Evolutionary conservation across 2,113 vertebrate genomes (phyloP), one percentile per base, ranked within the genome.

Genomic region (Irena cyanogastra): DNA sequence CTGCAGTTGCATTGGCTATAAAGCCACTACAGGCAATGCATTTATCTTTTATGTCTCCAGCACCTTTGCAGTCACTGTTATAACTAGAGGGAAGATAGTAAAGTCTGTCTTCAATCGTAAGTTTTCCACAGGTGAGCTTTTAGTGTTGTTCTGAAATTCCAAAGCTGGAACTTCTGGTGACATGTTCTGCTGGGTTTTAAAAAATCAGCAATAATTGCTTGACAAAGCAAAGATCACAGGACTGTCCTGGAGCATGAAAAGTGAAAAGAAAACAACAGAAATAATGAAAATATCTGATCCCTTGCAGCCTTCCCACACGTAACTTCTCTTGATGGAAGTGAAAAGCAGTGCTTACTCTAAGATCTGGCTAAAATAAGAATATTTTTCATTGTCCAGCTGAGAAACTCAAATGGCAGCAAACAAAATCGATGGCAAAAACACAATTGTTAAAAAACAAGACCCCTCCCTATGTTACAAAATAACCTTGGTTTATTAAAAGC

Each of bases 401-500:
- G 74, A 85, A 89, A 72, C 37, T 56, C 37, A 79, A 95, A 39
- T 61, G 78, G 57, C 81, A 95, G 53, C 60, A 93, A 93, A 78
- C 44, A 78, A 93, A 91, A 87, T 52, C 66, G 24, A 86, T 3
- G 57, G 61, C 1, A 0, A 95, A 83, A 87, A n/a, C 31, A 41
- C 33, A 89, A 64, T 27, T 82, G 74, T 82, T 95, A 35, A 57
- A 68, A 94, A 78, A 20, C 31, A 65, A 69, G 54, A 18, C 59
- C 78, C 82, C 79, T 95, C 92, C 85, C 82, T 35, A 1, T 16
- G 14, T 89, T 93, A 83, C 82, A 94, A 95, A 94, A 96, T 37
- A 76, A 88, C 30, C 31, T 37, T 14, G 13, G 37, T 16, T 91
- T 87, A 85, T 83, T 85, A 87, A 87, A 94, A 94, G n/a, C 89